Conservation (phyloP, 2,888 invertebrate genomes). For the Helobdella robusta region DNA sequence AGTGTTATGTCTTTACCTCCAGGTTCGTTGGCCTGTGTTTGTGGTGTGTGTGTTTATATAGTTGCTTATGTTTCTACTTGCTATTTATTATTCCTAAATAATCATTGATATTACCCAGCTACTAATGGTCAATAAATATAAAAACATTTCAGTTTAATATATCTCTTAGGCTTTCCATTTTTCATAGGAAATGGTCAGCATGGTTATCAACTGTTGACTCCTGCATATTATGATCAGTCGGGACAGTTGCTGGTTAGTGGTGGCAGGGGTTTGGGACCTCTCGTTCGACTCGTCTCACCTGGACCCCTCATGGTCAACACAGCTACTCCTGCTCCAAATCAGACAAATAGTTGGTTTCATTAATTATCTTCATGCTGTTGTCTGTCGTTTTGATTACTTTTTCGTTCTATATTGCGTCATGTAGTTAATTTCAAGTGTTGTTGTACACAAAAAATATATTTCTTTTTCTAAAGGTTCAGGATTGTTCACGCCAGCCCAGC, state of each 20-base stretch:
- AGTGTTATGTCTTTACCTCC: constrained; percentile 8
- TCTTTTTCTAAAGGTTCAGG: no score
- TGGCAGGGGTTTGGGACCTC: constrained; percentile 60
- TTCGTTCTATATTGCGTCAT: not conserved
- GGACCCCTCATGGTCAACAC: constrained; percentile 52
- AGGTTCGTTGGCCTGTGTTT: no score
- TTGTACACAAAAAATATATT: not conserved
- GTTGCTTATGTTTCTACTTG: not conserved
- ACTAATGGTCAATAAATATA: not conserved
- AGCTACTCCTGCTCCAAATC: not conserved
- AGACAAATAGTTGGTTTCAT: not conserved
- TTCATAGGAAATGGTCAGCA: constrained; percentile 9
- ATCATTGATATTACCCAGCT: not conserved
- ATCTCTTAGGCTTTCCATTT: not conserved
- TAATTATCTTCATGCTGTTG: not conserved
- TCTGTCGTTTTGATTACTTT: not conserved
- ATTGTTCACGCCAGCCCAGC: no score
- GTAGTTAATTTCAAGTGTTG: not conserved
- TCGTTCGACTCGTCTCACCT: constrained; percentile 80
- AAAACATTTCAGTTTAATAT: no score
- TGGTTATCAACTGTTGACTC: constrained; percentile 60
- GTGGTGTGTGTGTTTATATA: no score
- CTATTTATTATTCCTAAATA: not conserved
- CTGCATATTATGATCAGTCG: constrained; percentile 67
- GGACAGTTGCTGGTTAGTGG: constrained; percentile 75